phyloP scores from a whole-genome alignment of 2,888 invertebrate genomes.

The Kuschelorhynchus macadamiae region DNA sequence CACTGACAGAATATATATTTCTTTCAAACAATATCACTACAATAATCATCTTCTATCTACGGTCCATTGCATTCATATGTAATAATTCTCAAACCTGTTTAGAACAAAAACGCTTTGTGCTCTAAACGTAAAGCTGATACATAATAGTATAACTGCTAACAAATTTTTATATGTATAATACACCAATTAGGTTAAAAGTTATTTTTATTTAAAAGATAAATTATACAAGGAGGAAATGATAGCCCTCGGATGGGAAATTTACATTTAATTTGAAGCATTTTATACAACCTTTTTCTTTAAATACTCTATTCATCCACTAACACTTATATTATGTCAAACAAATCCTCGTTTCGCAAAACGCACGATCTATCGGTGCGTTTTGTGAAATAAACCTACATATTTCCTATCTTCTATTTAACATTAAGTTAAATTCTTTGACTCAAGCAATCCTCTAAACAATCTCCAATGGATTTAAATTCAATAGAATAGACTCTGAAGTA shows the following conservation, averaged over 20 bases:
- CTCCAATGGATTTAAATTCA: slow-evolving; percentile 56
- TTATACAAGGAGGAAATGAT: slow-evolving; percentile 52
- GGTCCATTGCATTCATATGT: slow-evolving; percentile 55
- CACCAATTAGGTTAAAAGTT: slow-evolving; percentile 64
- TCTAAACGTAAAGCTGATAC: slow-evolving; percentile 52
- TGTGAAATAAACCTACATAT: slow-evolving; percentile 43
- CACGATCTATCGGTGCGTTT: slow-evolving; percentile 21
- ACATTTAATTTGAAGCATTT: slow-evolving; percentile 61
- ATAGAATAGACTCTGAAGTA: slow-evolving; percentile 18
- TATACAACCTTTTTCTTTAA: slow-evolving; percentile 60
- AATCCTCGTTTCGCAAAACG: slow-evolving; percentile 34
- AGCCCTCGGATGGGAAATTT: slow-evolving; percentile 15
- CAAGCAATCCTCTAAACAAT: slow-evolving; percentile 59
- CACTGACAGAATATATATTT: slow-evolving; percentile 53
- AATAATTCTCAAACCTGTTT: slow-evolving; percentile 41
- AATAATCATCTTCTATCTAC: slow-evolving; percentile 64
- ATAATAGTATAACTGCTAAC: slow-evolving; percentile 53
- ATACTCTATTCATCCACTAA: slow-evolving; percentile 67
- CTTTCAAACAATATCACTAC: slow-evolving; percentile 59
- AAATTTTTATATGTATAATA: slow-evolving; percentile 60
- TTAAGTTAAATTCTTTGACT: slow-evolving; percentile 57
- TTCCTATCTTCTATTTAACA: slow-evolving; percentile 62
- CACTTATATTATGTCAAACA: slow-evolving; percentile 64
- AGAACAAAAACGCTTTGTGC: slow-evolving; percentile 35
- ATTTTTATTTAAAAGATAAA: slow-evolving; percentile 39